Evolutionary conservation across 2,888 invertebrate species (phyloP).

Genomic region (Acrobasis repandana): DNA sequence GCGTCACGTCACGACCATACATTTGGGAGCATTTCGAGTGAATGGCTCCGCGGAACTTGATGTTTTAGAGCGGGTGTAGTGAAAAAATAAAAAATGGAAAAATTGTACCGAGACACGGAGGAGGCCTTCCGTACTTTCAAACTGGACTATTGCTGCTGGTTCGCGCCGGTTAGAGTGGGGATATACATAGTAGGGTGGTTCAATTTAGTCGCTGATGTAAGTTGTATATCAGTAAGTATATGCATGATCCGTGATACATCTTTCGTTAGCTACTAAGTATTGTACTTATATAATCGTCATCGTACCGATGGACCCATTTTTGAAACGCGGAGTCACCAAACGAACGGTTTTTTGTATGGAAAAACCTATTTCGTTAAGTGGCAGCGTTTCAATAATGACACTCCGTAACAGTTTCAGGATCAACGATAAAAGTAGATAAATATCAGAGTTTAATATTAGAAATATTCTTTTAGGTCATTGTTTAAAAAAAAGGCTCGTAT

Average conservation of each 20-base stretch:
- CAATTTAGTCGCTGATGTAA: constrained; percentile 56
- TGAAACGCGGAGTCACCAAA: too few species aligned
- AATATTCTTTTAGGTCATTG: too few species aligned
- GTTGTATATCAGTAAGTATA: constrained; percentile 34
- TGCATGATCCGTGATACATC: background rate
- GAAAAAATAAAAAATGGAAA: constrained; percentile 44
- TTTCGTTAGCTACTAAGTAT: too few species aligned
- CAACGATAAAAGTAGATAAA: too few species aligned
- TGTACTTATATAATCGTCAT: too few species aligned
- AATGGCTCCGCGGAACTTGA: constrained; percentile 23
- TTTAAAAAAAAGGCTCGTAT: too few species aligned
- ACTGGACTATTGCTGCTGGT: constrained; percentile 57
- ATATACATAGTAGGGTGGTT: constrained; percentile 55
- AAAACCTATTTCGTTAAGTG: too few species aligned
- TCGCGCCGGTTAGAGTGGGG: constrained; percentile 57
- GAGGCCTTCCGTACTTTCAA: constrained; percentile 50
- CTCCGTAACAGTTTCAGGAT: too few species aligned
- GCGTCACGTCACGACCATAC: constrained; percentile 25
- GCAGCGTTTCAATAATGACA: too few species aligned
- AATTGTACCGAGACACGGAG: constrained; percentile 48
- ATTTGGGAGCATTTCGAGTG: constrained; percentile 38
- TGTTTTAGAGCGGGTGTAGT: constrained; percentile 12
- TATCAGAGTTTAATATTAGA: too few species aligned
- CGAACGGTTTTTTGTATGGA: too few species aligned
- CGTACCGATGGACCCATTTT: too few species aligned